Evolutionary conservation across 2,113 vertebrate genomes (phyloP).

Genomic region (Struthio camelus): DNA sequence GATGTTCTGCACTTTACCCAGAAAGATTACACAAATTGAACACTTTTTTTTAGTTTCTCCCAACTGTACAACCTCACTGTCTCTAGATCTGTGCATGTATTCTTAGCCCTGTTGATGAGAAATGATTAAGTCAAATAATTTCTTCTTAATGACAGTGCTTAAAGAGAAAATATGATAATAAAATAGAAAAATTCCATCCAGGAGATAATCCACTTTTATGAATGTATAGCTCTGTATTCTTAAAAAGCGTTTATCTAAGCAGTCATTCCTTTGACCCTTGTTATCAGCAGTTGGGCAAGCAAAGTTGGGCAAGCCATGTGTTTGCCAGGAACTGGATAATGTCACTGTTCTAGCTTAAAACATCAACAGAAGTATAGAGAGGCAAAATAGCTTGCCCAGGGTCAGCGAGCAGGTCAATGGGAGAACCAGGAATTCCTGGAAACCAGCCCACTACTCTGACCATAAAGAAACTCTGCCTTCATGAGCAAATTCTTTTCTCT

Average conservation of each 20-base stretch:
- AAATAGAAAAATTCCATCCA: neutral
- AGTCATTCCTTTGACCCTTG: neutral
- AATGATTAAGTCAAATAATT: neutral
- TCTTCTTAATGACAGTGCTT: neutral
- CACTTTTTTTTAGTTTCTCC: neutral
- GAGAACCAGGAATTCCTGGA: neutral
- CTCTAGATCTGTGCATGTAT: neutral
- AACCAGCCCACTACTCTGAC: neutral
- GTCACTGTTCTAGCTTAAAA: neutral
- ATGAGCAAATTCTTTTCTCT: neutral
- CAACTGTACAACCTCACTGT: neutral
- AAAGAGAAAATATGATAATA: neutral
- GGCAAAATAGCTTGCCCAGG: neutral
- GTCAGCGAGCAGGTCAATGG: neutral
- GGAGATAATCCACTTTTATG: neutral
- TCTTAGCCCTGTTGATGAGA: neutral
- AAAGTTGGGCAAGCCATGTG: neutral
- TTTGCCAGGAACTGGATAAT: neutral
- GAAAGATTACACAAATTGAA: neutral
- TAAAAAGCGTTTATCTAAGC: neutral
- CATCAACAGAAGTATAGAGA: neutral
- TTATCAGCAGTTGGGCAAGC: neutral
- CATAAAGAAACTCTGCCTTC: neutral
- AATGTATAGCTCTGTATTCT: neutral
- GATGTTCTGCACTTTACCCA: neutral